Base-by-base conservation (phyloP, 2,113 vertebrate species). In the Nestor notabilis region DNA sequence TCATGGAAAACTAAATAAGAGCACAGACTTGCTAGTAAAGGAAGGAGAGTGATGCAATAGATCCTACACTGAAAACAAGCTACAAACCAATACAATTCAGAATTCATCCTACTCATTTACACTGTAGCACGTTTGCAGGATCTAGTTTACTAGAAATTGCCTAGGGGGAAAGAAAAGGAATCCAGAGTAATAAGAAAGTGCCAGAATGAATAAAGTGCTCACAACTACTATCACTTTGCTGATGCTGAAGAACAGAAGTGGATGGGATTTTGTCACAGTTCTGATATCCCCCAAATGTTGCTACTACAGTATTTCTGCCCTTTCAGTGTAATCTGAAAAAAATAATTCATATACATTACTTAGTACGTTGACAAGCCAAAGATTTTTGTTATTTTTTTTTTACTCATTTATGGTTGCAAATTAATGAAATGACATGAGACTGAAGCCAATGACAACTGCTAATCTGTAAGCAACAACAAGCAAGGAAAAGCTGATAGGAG, bases 381-480 rank as follows among this genome's bases (percentile, higher is more conserved):
- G 83, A 79, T 90, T 97, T 97, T 95, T 81, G 4, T 46, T 60
- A 25, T 60, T 83, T 23, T 81, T 66, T 85, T 98, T 98, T 98
- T 98, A 98, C 98, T 98, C 97, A 97, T 98, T 97, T 98, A 98
- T 98, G 97, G 96, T 95, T 96, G 94, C 96, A 98, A 98, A 99
- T 98, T 98, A 99, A 98, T 97, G 96, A 98, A 96, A 98, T 98
- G 97, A 98, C 97, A 98, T 93, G 97, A 98, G 96, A 97, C 97
- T 98, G 97, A 97, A 98, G 95, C 97, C 98, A 97, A 92, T 97
- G 98, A 99, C 96, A 98, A 98, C 97, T 97, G 97, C 96, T 98
- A 98, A 98, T 98, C 97, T 97, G 94, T 97, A 98, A 98, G 97
- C 97, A 98, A 97, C 97, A 98, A 98, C 97, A 98, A 98, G 97